Conservation (phyloP, 2,888 invertebrate species). For the Diarsia mendica region DNA sequence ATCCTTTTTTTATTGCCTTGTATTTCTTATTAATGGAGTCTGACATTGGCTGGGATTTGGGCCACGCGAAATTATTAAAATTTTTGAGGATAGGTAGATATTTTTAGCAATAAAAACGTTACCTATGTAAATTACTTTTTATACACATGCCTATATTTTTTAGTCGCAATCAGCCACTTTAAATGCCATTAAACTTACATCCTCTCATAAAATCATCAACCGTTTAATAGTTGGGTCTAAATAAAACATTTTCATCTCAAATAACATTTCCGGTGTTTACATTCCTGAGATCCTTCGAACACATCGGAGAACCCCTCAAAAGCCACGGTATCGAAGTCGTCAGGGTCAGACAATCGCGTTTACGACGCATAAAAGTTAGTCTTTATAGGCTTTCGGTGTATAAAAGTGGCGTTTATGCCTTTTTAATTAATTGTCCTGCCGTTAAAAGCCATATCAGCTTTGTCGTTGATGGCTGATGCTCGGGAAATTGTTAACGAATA, state of each 20-base stretch:
- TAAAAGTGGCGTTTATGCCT: slow-evolving; percentile 90
- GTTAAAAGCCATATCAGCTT: slow-evolving; percentile 88
- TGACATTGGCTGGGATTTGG: slow-evolving; percentile 43
- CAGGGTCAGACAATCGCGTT: slow-evolving; percentile 89
- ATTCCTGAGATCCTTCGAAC: slow-evolving; percentile 73
- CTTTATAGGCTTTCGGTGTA: slow-evolving; percentile 89
- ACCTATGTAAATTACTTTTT: background rate
- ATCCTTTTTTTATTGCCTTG: slow-evolving; percentile 65
- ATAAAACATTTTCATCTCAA: slow-evolving; percentile 39
- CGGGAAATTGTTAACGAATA: slow-evolving; percentile 86
- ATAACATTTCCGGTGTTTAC: slow-evolving; percentile 71
- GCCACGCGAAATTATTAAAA: slow-evolving; percentile 36
- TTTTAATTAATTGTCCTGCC: slow-evolving; percentile 90
- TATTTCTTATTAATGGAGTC: slow-evolving; percentile 71
- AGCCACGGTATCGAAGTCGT: slow-evolving; percentile 81
- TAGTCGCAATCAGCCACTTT: background rate
- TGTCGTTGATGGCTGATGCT: slow-evolving; percentile 84
- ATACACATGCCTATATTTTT: background rate
- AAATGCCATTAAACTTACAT: slow-evolving; percentile 13
- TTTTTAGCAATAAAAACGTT: slow-evolving; percentile 6
- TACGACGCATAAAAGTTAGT: slow-evolving; percentile 91
- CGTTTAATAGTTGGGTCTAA: slow-evolving; percentile 1
- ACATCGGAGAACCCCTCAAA: slow-evolving; percentile 72
- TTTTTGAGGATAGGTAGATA: slow-evolving; percentile 35
- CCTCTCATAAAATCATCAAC: background rate